These are phyloP conservation scores for Scomber japonicus DNA, from an alignment of 2,113 vertebrate species.

Conservation along the genomic window DNA sequence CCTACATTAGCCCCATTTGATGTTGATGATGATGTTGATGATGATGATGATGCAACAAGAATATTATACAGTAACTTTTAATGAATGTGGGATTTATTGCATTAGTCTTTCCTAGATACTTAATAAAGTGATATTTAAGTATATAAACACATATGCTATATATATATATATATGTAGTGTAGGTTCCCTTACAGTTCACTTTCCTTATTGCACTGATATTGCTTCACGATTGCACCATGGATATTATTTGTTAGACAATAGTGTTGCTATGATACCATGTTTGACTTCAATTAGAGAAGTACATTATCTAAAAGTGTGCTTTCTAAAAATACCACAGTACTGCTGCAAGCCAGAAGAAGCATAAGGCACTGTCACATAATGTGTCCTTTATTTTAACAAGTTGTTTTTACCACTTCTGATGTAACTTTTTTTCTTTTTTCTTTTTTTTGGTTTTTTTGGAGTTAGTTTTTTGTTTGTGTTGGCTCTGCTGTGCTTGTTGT, in stretches of 20 bases:
- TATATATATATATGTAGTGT: no score
- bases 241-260: not conserved
- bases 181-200: not conserved
- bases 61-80: not conserved
- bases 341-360: not conserved
- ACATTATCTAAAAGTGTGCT: constrained; percentile 13
- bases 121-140: not conserved
- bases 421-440: no score
- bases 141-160: not conserved
- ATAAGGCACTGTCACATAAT: not conserved
- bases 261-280: not conserved
- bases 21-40: no score
- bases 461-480: not conserved
- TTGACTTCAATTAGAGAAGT: constrained; percentile 14
- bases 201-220: no score
- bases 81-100: no score
- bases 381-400: not conserved
- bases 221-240: not conserved
- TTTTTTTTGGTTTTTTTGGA: no score
- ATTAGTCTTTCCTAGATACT: no score
- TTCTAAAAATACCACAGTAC: constrained; percentile 3
- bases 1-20: not conserved
- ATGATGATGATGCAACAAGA: no score
- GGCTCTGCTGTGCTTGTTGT: not conserved
- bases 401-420: not conserved